phyloP scores from a whole-genome alignment of 2,113 vertebrate genomes.

The Chrysemys picta region DNA sequence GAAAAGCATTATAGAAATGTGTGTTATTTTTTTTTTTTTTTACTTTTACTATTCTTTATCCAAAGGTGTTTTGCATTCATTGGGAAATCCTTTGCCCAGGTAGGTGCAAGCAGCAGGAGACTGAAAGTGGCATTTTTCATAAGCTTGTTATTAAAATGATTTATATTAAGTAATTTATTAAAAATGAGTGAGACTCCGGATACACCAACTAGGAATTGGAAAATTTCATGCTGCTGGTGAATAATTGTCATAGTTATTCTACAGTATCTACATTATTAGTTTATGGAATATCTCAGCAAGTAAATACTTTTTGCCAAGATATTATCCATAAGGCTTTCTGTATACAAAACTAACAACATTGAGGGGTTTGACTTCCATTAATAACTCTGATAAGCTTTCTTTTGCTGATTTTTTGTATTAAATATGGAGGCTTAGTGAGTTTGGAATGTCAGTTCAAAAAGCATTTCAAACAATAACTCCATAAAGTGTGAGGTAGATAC shows the following conservation, averaged over 20 bases:
- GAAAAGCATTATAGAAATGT: constrained; percentile 37
- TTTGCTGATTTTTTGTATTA: neutral
- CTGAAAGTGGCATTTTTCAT: neutral
- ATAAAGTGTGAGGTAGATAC: neutral
- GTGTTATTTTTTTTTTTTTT: neutral
- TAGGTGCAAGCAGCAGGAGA: neutral
- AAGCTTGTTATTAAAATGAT: neutral
- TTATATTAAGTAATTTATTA: neutral
- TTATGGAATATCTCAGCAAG: neutral
- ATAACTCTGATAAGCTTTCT: neutral
- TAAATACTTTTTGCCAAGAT: neutral
- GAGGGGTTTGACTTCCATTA: neutral
- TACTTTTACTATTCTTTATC: constrained; percentile 8
- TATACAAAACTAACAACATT: neutral
- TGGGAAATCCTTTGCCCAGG: neutral
- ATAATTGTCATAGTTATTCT: neutral
- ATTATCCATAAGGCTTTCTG: neutral
- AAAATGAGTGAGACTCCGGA: neutral
- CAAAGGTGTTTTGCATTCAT: neutral
- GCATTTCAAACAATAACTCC: neutral
- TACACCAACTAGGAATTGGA: neutral
- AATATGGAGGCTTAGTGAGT: neutral
- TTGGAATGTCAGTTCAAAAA: neutral
- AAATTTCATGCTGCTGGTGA: neutral
- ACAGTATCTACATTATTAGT: fast-evolving